Evolutionary conservation across 2,888 invertebrate genomes (phyloP), one percentile per base, ranked within the genome.

Genomic region (Pandemis corylana): DNA sequence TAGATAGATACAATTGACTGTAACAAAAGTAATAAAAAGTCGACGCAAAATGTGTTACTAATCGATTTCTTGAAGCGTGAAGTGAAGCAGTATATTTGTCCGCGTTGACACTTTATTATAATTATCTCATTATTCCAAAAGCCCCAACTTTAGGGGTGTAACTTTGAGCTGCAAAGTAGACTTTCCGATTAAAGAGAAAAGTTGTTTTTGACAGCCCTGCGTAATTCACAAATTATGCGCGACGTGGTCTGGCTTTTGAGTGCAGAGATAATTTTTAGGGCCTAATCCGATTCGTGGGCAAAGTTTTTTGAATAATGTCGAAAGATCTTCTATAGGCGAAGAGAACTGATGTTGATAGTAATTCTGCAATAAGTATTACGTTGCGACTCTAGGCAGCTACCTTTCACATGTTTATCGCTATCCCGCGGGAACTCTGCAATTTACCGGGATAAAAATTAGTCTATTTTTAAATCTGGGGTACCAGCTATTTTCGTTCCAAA

Each of bases 161-260:
- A 71, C 53, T 65, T 71, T 65, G 56, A 56, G 44, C 56, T 36
- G 56, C 56, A 59, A 56, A 64, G 63, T 42, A 53, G 51, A 20
- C 51, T 46, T 41, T 13, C 4, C 41, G 49, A 28, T 56, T 71
- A 44, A 65, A 65, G 44, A n/a, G 62, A 41, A 46, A 65, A 71
- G 64, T 71, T 65, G n/a, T 46, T 59, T 36, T 15, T 36, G 71
- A 64, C 64, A 51, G 46, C 46, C 46, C 46, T 49, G 46, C 36
- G n/a, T 36, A 15, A 65, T 15, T 65, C 46, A 15, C 49, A 41
- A 69, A 69, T 69, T 69, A 51, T 15, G 41, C 62, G 61, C 61
- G 36, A 10, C 28, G 28, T 7, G 61, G 9, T 61, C 4, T 46
- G 36, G 10, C 28, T 61, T 68, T 68, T 36, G 46, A 68, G 44